phyloP scores from a whole-genome alignment of 2,888 invertebrate species.

The Homarus gammarus region DNA sequence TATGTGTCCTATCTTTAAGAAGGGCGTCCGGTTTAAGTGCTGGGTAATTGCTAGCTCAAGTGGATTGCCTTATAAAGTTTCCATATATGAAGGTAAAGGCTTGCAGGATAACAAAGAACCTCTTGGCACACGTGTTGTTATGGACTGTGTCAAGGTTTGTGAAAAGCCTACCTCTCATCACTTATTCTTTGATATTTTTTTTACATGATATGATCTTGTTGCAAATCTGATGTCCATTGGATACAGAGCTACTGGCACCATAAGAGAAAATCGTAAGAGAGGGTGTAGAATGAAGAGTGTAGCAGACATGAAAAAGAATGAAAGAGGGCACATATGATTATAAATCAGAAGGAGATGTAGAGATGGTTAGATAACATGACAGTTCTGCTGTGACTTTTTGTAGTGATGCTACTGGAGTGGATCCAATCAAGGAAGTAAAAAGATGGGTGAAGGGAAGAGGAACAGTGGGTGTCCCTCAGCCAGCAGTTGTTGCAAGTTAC shows the following conservation, averaged over 20 bases:
- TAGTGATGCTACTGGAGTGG: slow-evolving; percentile 6
- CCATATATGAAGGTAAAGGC: slow-evolving; percentile 26
- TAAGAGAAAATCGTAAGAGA: not conserved
- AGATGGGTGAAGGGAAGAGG: not conserved
- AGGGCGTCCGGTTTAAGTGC: too few species aligned
- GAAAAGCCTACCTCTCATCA: not conserved
- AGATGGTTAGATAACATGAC: slow-evolving; percentile 14
- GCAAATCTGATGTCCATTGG: not conserved
- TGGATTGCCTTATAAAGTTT: too few species aligned
- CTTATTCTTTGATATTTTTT: slow-evolving; percentile 4
- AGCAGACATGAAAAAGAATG: not conserved
- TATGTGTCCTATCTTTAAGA: too few species aligned
- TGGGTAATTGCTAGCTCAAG: too few species aligned
- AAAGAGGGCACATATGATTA: slow-evolving; percentile 33
- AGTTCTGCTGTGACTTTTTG: slow-evolving; percentile 8
- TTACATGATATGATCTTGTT: slow-evolving; percentile 1
- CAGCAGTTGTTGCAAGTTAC: not conserved
- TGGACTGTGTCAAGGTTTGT: not conserved
- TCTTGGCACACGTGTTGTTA: not conserved
- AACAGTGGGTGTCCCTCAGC: not conserved
- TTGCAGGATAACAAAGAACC: not conserved
- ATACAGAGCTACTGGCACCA: slow-evolving; percentile 11
- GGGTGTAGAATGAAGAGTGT: too few species aligned
- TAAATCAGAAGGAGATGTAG: slow-evolving; percentile 17
- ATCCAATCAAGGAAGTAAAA: slow-evolving; percentile 15